phyloP scores from a whole-genome alignment of 2,888 invertebrate species.

The Lamellibrachia satsuma region DNA sequence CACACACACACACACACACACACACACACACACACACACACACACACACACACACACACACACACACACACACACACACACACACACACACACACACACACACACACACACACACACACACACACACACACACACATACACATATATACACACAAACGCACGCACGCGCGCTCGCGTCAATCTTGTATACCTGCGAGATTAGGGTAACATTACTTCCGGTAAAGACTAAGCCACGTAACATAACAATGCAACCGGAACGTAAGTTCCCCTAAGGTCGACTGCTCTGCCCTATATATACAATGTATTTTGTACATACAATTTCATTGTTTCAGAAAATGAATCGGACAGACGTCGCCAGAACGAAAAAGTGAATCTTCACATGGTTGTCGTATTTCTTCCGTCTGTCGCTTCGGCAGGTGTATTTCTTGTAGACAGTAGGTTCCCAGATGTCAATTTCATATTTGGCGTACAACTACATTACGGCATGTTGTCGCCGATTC shows the following conservation, averaged over 20 bases:
- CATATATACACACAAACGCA: not conserved
- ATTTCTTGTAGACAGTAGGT: not conserved
- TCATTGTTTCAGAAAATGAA: no score
- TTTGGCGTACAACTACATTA: not conserved
- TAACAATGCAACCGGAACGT: not conserved
- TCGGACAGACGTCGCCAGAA: not conserved
- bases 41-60: not conserved
- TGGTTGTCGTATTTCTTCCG: not conserved
- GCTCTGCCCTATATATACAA: no score
- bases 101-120: not conserved
- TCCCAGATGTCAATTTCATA: not conserved
- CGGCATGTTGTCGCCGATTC: not conserved
- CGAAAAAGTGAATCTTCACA: not conserved
- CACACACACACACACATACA: not conserved
- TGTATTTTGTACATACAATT: no score
- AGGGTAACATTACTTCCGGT: not conserved
- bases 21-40: not conserved
- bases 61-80: not conserved
- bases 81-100: not conserved
- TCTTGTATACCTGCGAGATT: not conserved
- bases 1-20: not conserved
- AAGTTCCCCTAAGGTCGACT: not conserved
- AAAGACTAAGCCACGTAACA: not conserved
- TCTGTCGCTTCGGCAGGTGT: no score
- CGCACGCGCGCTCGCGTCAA: not conserved